Evolutionary conservation across 2,113 vertebrate species (phyloP), one percentile per base, ranked within the genome.

Genomic region (Halcyon senegalensis): DNA sequence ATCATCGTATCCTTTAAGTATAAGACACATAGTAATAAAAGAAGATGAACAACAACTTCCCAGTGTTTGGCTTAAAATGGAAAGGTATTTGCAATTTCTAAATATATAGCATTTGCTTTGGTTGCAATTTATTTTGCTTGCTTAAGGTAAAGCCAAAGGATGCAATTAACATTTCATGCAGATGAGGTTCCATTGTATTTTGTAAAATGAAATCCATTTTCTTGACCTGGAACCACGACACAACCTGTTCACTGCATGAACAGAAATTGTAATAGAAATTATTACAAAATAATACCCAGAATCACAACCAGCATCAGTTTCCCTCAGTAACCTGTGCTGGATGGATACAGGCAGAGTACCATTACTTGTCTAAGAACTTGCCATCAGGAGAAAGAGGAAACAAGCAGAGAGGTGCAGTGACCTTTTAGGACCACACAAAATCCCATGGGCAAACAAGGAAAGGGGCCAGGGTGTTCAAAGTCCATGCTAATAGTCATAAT

Each of bases 131-230:
- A 59, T 90, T 96, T 90, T 2, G 2, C 75, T 84, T 91, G 50
- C 59, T 89, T 93, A 69, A 84, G 78, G 27, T 82, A 80, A 96
- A 96, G 83, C 50, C 88, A 93, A 95, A 89, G 55, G 77, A 90
- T 70, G 76, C 50, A 73, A 84, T 92, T 82, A 92, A 63, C 70
- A 89, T 92, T 95, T 89, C 64, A 83, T 44, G 63, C 73, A 89
- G 74, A 78, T 84, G 79, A 82, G 70, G 33, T 82, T 80, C 59
- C 0, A 1, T 67, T 88, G 24, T n/a, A 43, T 88, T 96, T 84
- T 43, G 11, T 80, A 50, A 89, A 75, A 73, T 33, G 5, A 67
- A 90, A 96, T 88, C 82, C 46, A 43, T 67, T 92, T 90, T 70
- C 85, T 85, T 9, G 2, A 67, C 85, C 79, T 92, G 60, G 75